Base-by-base conservation (phyloP, 2,113 vertebrate genomes). In the Oncorhynchus mykiss region DNA sequence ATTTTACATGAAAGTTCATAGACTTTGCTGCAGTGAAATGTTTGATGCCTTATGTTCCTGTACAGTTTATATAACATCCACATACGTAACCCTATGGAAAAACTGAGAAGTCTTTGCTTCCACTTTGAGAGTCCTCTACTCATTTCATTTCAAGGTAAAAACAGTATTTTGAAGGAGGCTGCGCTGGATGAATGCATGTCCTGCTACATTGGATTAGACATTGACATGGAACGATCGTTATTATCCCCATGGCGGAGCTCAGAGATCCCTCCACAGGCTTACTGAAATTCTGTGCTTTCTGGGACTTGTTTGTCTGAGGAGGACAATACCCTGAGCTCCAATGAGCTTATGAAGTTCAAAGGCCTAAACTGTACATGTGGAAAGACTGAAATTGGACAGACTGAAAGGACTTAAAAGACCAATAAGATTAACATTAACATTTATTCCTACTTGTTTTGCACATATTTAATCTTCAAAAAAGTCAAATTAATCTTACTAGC, bases 111-210 rank as follows among this genome's bases (percentile, higher is more conserved):
- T 20, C 16, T 45, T 39, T 59, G 54, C 31, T 25, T 62, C 57
- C 54, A 70, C 22, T 66, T 2, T 54, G 59, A 76, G 60, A 27
- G 67, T 59, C 27, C 29, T 64, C 75, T 20, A 48, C 71, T 76
- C 34, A 76, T 76, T 59, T 34, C 12, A 34, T 25, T 16, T 54
- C 39, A 57, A 71, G 39, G 39, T 7, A 57, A 70, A 60, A 70
- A 60, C 67, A 25, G 67, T 3, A 14, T 45, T 64, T 70, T 39
- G 48, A 67, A 20, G 22, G 20, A 11, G 54, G 8, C 68, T 71
- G 31, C 18, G 27, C 64, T 31, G 64, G 27, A 65, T 16, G 59
- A 67, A 75, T 64, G 29, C n/a, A 34, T 39, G 29, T 73, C 29
- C 57, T 62, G 12, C 59, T 62, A 24, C 4, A 48, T 24, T 64